Percentiles rank a stretch among this genome's conserved stretches.
phyloP scores from a whole-genome alignment of 2,797 vertebrate genomes.

The Lerista edwardsae region DNA sequence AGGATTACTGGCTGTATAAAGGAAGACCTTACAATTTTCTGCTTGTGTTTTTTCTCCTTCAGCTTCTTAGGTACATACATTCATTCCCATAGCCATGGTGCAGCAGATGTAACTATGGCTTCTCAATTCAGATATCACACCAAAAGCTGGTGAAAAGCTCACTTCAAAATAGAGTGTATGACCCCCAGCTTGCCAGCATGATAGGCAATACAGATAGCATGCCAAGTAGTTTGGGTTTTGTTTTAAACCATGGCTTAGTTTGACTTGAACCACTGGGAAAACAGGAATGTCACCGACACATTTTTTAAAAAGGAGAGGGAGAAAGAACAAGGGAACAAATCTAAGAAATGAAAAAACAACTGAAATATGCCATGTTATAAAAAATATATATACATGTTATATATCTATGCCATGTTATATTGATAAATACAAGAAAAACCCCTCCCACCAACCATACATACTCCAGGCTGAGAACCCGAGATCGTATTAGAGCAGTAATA shows the following conservation, averaged over 20 bases:
- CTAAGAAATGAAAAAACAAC: neutral
- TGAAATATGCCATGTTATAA: neutral
- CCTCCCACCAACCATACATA: neutral
- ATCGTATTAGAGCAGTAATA: conserved; percentile 24
- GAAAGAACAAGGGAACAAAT: neutral
- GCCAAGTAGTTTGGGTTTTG: too few species aligned
- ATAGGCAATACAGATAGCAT: too few species aligned
- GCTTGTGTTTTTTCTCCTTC: too few species aligned
- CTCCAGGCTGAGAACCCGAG: neutral
- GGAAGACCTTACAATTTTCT: neutral
- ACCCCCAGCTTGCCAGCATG: too few species aligned
- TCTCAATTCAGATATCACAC: neutral
- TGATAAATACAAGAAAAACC: too few species aligned
- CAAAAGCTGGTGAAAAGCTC: too few species aligned
- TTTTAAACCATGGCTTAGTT: neutral
- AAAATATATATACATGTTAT: too few species aligned
- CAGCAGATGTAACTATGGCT: neutral
- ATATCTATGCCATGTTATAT: too few species aligned
- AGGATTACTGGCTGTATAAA: too few species aligned
- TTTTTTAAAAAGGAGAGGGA: neutral
- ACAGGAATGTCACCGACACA: neutral
- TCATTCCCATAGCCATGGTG: neutral
- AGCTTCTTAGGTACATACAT: neutral
- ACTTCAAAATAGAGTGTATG: too few species aligned
- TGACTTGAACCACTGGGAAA: too few species aligned